phyloP scores from a whole-genome alignment of 2,888 invertebrate species.

The Xestia xanthographa region DNA sequence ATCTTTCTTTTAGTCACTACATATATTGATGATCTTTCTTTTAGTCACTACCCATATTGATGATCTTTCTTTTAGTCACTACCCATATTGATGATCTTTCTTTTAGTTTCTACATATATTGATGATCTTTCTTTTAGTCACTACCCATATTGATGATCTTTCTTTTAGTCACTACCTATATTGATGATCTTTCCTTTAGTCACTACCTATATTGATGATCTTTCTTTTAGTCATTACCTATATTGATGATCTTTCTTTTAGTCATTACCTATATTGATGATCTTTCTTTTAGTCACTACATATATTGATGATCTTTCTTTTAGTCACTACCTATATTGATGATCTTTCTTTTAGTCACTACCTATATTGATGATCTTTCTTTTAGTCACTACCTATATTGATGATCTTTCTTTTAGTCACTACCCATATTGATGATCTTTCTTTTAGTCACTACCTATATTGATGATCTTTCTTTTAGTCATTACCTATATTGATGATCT shows the following conservation, averaged over 20 bases:
- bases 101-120: no score
- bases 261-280: neutral
- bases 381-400: neutral
- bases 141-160: neutral
- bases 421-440: no score
- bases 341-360: neutral
- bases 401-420: no score
- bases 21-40: no score
- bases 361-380: neutral
- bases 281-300: neutral
- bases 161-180: neutral
- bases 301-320: neutral
- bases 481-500: neutral
- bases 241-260: neutral
- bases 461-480: neutral
- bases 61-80: neutral
- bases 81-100: neutral
- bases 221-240: neutral
- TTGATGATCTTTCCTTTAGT: no score
- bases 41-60: neutral
- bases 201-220: no score
- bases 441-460: neutral
- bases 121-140: neutral
- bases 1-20: no score
- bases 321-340: neutral